Evolutionary conservation across 1,140 invertebrate genomes (phyloP), one percentile per base, ranked within the genome.

Genomic region (Trichonephila clavipes): DNA sequence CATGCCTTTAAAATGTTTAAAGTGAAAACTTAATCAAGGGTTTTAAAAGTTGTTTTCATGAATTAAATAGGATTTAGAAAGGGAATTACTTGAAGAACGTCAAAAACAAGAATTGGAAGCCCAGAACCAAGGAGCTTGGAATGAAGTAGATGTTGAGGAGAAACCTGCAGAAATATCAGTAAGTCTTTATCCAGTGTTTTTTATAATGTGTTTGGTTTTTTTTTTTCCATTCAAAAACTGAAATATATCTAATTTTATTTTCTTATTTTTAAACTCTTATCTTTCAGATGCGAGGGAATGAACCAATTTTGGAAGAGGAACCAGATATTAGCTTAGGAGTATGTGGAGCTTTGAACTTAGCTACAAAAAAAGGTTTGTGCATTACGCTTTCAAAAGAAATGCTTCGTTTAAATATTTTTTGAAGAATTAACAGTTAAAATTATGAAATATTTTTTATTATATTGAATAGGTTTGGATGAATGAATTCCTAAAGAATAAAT

Each of bases 281-380:
- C 12, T 85, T 83, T 51, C 1, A 95, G 66, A 72, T 94, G 51
- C 85, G 86, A 62, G 95, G 95, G 58, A 95, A 94, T 28, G 95
- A 95, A n/a, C 95, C 96, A 61, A 98, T 99, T 95, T 96, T 99
- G 88, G 99, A 99, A 95, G 98, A 98, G 94, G 99, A 99, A 96
- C 98, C 99, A 0, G 97, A 99, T 95, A 97, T 99, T n/a, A 98
- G 98, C 85, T 97, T 97, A 59, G 99, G 99, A 77, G 97, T 99
- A 34, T 98, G 97, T 88, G 98, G 98, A 94, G 99, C 99, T 8
- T 96, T 99, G 72, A 97, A 98, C 95, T 96, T 99, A 66, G 99
- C 99, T 14, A 97, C 98, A 95, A 99, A 98, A 95, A 99, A 99
- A 97, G 99, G 96, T 95, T 86, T 87, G 24, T 77, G 4, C 0